A percentile compares a stretch with the other conserved stretches of the same genome.
phyloP scores from a whole-genome alignment of 2,797 vertebrate species.

The Girardinus metallicus region DNA sequence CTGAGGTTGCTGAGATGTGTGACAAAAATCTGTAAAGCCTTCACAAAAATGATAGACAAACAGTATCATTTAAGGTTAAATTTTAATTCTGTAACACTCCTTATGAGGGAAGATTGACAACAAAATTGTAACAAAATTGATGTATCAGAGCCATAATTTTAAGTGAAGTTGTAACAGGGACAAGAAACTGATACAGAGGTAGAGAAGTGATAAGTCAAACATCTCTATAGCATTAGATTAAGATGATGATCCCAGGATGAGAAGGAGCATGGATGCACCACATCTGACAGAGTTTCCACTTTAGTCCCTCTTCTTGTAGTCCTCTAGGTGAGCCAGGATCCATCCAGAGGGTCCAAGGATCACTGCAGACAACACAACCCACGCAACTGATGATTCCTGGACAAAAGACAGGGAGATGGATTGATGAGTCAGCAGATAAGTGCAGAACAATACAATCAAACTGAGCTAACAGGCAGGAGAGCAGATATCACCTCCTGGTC shows the following conservation, averaged over 20 bases:
- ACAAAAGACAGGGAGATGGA: neutral
- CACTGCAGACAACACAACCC: constrained; percentile 61
- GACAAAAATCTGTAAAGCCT: neutral
- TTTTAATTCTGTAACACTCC: constrained; percentile 30
- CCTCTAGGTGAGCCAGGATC: constrained; percentile 84
- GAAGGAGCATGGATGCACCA: neutral
- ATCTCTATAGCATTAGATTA: neutral
- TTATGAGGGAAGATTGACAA: constrained; percentile 14
- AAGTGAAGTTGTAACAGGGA: constrained; percentile 1
- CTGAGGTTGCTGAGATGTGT: neutral
- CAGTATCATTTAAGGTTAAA: neutral
- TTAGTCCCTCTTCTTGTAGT: constrained; percentile 82
- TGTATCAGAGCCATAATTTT: constrained; percentile 9
- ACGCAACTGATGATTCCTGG: constrained; percentile 56
- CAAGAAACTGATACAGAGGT: constrained; percentile 29
- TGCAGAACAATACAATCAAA: neutral
- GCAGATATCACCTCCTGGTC: neutral
- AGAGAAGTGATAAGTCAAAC: constrained; percentile 32
- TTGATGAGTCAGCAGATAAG: neutral
- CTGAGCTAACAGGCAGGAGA: neutral
- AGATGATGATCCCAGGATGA: constrained; percentile 32
- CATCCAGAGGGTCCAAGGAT: constrained; percentile 83
- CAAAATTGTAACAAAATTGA: neutral
- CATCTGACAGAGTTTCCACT: constrained; percentile 5
- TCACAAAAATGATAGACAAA: constrained; percentile 1